These are phyloP conservation scores for Temnothorax unifasciatus DNA, from an alignment of 2,888 invertebrate genomes.

Conservation along the genomic window DNA sequence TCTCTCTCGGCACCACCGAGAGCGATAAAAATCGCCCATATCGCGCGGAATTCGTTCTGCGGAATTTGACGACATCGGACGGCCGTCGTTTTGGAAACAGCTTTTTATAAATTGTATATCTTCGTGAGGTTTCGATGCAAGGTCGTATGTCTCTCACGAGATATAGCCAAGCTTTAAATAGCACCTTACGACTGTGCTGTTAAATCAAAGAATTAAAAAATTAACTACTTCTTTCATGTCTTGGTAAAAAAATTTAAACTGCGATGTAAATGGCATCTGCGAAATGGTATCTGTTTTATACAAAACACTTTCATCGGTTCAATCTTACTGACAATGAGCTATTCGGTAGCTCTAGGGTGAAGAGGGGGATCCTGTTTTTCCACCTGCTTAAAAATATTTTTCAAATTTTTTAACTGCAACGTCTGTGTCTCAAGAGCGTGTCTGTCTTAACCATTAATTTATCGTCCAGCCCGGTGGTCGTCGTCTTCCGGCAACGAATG, in stretches of 20 bases:
- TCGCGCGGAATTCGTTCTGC: constrained; percentile 17
- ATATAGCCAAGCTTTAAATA: background rate
- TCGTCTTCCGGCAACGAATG: constrained; percentile 11
- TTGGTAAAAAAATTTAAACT: background rate
- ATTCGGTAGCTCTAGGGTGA: background rate
- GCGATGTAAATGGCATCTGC: background rate
- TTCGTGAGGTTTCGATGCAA: background rate
- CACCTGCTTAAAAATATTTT: background rate
- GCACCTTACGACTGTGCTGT: background rate
- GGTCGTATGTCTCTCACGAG: too few relatives aligned
- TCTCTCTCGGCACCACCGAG: background rate
- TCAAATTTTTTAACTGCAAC: background rate
- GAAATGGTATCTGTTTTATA: background rate
- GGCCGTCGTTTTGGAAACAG: background rate
- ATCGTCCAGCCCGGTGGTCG: constrained; percentile 4
- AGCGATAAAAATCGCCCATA: constrained; percentile 39
- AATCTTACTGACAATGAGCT: background rate
- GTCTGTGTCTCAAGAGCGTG: too few relatives aligned
- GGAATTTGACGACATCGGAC: constrained; percentile 2
- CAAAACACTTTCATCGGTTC: background rate
- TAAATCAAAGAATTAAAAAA: constrained; percentile 17
- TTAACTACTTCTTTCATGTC: background rate
- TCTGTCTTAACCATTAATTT: constrained; percentile 28
- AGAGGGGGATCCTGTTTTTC: background rate
- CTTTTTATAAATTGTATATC: background rate